Percentiles rank a stretch among this genome's conserved stretches.
Evolutionary conservation across 2,113 vertebrate species (phyloP).

Genomic region (Nycticebus coucang): DNA sequence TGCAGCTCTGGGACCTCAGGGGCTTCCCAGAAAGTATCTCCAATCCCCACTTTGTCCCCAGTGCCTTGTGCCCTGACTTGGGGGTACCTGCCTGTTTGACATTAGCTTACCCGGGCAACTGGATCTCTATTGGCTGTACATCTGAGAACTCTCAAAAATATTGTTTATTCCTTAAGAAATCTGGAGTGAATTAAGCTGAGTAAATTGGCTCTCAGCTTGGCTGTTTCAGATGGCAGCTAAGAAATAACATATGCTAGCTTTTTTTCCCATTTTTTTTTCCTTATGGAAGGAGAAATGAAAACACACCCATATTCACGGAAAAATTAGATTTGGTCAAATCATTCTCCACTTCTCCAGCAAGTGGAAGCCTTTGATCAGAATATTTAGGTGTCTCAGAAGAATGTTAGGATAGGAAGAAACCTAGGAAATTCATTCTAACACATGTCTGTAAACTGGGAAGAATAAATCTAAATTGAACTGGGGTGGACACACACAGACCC

Average conservation of each 20-base stretch:
- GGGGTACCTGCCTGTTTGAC: constrained; percentile 60
- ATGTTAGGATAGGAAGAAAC: constrained; percentile 34
- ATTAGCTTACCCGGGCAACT: constrained; percentile 61
- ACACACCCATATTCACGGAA: constrained; percentile 65
- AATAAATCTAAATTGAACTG: constrained; percentile 52
- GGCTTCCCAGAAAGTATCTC: background rate
- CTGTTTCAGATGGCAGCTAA: constrained; percentile 78
- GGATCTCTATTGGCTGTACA: constrained; percentile 72
- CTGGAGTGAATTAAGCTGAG: constrained; percentile 77
- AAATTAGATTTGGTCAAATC: constrained; percentile 74
- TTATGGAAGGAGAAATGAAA: constrained; percentile 75
- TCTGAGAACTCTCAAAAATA: constrained; percentile 78
- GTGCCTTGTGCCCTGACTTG: background rate
- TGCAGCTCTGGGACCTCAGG: background rate
- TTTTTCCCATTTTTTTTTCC: constrained; percentile 10
- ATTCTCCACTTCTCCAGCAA: constrained; percentile 61
- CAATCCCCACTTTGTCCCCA: background rate
- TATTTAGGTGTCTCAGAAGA: constrained; percentile 66
- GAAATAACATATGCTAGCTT: constrained; percentile 72
- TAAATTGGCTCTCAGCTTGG: constrained; percentile 77
- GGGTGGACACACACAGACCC: background rate
- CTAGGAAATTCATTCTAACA: constrained; percentile 30
- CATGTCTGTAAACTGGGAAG: background rate
- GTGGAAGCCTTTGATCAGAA: constrained; percentile 70
- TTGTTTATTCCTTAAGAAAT: constrained; percentile 78